Percentiles rank a stretch among this genome's conserved stretches.
These are phyloP conservation scores for Campylomormyrus numenius DNA, from an alignment of 2,113 vertebrate genomes.

Conservation along the genomic window DNA sequence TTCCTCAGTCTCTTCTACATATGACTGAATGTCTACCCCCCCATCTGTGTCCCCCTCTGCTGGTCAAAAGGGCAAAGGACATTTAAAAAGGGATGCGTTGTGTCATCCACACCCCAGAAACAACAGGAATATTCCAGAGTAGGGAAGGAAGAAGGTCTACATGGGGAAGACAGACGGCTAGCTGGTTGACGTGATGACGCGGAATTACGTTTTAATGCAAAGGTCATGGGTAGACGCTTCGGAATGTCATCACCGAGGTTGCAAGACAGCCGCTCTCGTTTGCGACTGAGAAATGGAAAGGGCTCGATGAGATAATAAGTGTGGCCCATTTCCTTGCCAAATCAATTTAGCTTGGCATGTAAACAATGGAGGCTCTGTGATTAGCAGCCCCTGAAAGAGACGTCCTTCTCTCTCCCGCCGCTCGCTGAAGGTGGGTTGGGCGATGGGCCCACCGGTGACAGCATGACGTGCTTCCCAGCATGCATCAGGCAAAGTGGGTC, in stretches of 20 bases:
- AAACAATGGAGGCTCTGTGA: conserved; percentile 44
- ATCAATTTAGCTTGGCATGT: conserved; percentile 57
- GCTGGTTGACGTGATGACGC: background rate
- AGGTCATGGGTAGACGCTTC: background rate
- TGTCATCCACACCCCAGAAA: conserved; percentile 25
- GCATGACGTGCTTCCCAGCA: conserved; percentile 13
- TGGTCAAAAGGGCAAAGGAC: background rate
- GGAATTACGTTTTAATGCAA: background rate
- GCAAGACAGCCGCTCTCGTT: background rate
- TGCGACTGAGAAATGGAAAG: background rate
- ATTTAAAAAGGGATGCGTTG: background rate
- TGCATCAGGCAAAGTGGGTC: background rate
- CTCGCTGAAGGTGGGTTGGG: conserved; percentile 13
- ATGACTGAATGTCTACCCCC: background rate
- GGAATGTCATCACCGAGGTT: conserved; percentile 16
- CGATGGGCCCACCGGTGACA: background rate
- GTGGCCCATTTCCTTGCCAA: conserved; percentile 41
- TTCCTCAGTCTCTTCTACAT: background rate
- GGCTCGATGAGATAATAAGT: conserved; percentile 42
- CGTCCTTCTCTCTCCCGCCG: conserved; percentile 9
- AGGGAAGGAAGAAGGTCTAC: background rate
- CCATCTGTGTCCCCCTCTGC: background rate
- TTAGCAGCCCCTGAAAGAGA: conserved; percentile 14
- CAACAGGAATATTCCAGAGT: background rate
- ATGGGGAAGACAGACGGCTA: background rate